These are phyloP conservation scores for Dolomedes plantarius DNA, from an alignment of 2,888 invertebrate genomes.

Conservation along the genomic window DNA sequence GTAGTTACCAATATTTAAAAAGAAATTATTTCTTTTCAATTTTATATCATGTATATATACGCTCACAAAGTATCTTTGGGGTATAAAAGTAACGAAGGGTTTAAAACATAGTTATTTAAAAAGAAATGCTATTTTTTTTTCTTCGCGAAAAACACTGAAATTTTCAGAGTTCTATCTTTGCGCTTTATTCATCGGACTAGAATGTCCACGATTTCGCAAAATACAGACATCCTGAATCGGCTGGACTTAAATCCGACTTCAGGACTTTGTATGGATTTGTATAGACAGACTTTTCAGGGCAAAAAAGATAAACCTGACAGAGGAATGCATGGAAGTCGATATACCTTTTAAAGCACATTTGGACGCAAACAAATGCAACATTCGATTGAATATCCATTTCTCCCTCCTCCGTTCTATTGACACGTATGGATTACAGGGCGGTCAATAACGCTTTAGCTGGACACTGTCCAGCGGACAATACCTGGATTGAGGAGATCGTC, in stretches of 20 bases:
- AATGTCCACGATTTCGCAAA: background rate
- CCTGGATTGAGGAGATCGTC: background rate
- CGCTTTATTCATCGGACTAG: background rate
- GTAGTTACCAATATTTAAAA: too few relatives aligned
- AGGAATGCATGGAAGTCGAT: background rate
- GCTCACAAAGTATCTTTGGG: too few relatives aligned
- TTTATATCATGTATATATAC: too few relatives aligned
- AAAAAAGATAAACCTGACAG: background rate
- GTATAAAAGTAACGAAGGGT: too few relatives aligned
- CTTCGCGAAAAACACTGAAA: too few relatives aligned
- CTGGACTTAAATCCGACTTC: background rate
- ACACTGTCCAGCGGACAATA: conserved; percentile 1
- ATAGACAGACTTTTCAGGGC: background rate
- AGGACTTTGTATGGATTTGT: background rate
- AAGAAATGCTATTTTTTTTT: too few relatives aligned
- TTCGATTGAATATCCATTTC: background rate
- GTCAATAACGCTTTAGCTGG: conserved; percentile 11
- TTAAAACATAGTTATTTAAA: too few relatives aligned
- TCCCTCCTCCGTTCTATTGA: background rate
- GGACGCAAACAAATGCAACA: background rate
- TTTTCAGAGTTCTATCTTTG: too few relatives aligned
- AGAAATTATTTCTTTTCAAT: too few relatives aligned
- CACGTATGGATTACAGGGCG: background rate
- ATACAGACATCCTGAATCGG: background rate
- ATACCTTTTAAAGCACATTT: background rate